phyloP scores from a whole-genome alignment of 2,888 invertebrate species.

The Neoaliturus tenellus region DNA sequence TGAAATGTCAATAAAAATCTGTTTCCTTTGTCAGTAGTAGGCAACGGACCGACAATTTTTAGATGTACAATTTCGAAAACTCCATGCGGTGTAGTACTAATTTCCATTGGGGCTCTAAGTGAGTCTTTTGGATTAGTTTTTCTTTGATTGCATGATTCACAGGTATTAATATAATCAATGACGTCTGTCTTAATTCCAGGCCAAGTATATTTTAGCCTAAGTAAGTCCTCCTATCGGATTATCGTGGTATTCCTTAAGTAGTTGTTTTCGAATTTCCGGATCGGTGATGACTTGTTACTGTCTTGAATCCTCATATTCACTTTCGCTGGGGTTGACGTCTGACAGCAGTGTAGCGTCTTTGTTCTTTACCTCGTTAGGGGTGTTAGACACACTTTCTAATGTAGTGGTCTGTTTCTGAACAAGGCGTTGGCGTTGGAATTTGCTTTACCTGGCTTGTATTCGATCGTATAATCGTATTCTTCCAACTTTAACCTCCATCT shows the following conservation, averaged over 20 bases:
- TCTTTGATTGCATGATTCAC: neutral
- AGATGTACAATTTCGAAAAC: neutral
- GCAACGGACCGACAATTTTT: neutral
- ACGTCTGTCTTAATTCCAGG: neutral
- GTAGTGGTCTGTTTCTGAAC: neutral
- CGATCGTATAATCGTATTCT: conserved; percentile 67
- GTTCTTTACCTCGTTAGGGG: neutral
- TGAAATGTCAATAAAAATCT: neutral
- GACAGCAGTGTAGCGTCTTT: neutral
- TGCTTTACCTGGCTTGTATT: conserved; percentile 20
- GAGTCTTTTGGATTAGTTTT: neutral
- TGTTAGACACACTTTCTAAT: neutral
- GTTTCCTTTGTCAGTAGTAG: neutral
- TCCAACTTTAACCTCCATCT: conserved; percentile 69
- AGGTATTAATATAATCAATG: neutral
- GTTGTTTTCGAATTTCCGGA: neutral
- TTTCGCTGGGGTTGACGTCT: neutral
- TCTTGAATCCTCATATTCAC: neutral
- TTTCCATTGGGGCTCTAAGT: neutral
- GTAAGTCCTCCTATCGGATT: neutral
- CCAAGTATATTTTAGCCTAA: neutral
- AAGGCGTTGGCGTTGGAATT: conserved; percentile 33
- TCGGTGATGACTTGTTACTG: neutral
- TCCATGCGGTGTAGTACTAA: neutral
- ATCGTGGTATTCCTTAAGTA: conserved; percentile 27